Percentiles rank a stretch among this genome's conserved stretches.
These are phyloP conservation scores for Agriopis aurantiaria DNA, from an alignment of 2,888 invertebrate species.

Conservation along the genomic window DNA sequence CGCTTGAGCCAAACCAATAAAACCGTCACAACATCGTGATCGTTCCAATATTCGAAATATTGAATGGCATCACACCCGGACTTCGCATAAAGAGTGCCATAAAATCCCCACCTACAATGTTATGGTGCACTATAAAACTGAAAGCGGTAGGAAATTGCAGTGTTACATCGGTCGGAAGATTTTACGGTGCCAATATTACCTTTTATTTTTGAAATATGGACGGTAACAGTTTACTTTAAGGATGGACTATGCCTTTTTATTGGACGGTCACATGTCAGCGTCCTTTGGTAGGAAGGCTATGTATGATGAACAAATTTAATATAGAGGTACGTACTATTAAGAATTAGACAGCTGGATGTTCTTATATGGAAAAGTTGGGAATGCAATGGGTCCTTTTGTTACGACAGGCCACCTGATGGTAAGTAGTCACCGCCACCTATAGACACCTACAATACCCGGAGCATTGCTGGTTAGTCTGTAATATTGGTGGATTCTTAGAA, in stretches of 20 bases:
- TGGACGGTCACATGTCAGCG: not conserved
- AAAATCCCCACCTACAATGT: constrained; percentile 45
- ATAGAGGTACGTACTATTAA: no score
- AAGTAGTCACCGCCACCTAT: no score
- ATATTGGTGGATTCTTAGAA: no score
- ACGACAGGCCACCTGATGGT: no score
- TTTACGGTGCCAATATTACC: constrained; percentile 34
- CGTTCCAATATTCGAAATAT: constrained; percentile 30
- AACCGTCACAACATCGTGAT: constrained; percentile 19
- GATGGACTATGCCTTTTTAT: constrained; percentile 16
- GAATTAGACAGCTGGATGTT: no score
- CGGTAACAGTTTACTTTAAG: constrained; percentile 20
- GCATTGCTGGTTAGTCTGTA: no score
- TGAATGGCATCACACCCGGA: constrained; percentile 30
- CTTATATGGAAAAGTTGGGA: no score
- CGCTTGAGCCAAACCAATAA: constrained; percentile 18
- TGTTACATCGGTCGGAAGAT: constrained; percentile 33
- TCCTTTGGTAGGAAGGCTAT: not conserved
- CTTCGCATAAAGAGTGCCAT: constrained; percentile 41
- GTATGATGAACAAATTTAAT: no score
- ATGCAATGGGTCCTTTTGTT: no score
- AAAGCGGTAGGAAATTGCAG: constrained; percentile 39
- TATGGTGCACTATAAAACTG: constrained; percentile 41
- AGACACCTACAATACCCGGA: no score
- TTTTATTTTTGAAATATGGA: constrained; percentile 34